Evolutionary conservation across 2,888 invertebrate genomes (phyloP).

Genomic region (Campoplex capitator): DNA sequence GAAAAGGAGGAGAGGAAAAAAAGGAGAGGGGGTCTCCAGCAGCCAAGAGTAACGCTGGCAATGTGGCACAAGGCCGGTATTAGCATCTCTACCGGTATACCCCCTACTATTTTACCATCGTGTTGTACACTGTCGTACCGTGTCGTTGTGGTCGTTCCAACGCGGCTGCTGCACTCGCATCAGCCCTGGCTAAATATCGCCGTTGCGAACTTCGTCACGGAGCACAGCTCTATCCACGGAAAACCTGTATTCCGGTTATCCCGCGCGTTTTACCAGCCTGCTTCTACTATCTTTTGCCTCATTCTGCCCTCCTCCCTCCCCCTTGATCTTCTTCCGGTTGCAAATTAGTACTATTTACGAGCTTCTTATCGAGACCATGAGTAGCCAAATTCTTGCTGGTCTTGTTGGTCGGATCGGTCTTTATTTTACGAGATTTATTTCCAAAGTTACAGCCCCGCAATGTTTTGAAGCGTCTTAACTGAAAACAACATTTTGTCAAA

Average conservation of each 20-base stretch:
- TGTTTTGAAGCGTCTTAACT: too few species aligned
- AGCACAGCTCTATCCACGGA: slow-evolving; percentile 81
- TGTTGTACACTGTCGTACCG: slow-evolving; percentile 56
- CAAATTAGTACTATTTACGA: neutral
- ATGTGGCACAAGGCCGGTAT: slow-evolving; percentile 85
- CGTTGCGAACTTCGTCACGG: slow-evolving; percentile 60
- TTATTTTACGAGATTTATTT: too few species aligned
- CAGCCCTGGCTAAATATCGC: slow-evolving; percentile 28
- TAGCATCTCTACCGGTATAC: slow-evolving; percentile 85
- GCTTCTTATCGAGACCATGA: too few species aligned
- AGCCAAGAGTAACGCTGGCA: slow-evolving; percentile 78
- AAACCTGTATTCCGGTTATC: slow-evolving; percentile 83
- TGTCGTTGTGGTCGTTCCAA: slow-evolving; percentile 62
- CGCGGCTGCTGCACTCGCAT: slow-evolving; percentile 45
- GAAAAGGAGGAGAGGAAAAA: slow-evolving; percentile 29
- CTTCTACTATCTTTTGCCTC: slow-evolving; percentile 31
- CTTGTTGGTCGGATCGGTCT: too few species aligned
- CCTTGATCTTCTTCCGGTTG: neutral
- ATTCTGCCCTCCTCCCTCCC: slow-evolving; percentile 7
- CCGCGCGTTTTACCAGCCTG: slow-evolving; percentile 71
- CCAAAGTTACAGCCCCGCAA: too few species aligned
- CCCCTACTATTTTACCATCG: slow-evolving; percentile 78
- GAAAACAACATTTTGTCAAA: too few species aligned
- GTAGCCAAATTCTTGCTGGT: too few species aligned
- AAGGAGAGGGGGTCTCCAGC: slow-evolving; percentile 62